Base-by-base conservation (phyloP, 2,113 vertebrate species). In the Chloropsis cyanopogon region DNA sequence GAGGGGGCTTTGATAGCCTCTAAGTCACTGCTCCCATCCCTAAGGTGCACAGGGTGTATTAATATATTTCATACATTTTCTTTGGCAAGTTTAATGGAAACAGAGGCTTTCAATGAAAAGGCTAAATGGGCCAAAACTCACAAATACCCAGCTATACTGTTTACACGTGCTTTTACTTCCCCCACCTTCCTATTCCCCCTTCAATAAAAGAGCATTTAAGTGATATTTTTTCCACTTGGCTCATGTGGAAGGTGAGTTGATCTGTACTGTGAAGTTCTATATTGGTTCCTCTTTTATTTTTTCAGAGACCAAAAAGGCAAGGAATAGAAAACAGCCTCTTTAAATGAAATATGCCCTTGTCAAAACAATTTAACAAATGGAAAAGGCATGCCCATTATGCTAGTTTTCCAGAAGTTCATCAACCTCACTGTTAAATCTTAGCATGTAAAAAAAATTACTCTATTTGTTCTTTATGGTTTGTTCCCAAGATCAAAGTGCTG, bases 371-470 rank as follows among this genome's bases (percentile, higher is more conserved):
- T 95, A 96, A 97, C 94, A 96, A 96, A 97, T 95, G 91, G 89
- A 91, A 95, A 91, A 94, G 57, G 90, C 92, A 88, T 93, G 86
- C 65, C 81, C 77, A 80, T 97, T 96, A 94, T 95, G 69, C 80
- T 85, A 82, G 87, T 95, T 97, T 96, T 97, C 96, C 96, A 97
- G 93, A 96, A 96, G 95, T 97, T 95, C 92, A 93, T 96, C 95
- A 96, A 86, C 96, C 85, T 94, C 90, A 53, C 92, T 94, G 92
- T 71, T 96, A 92, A 96, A 95, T 65, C 68, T 95, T 91, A 95
- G 81, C 86, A 78, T 44, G n/a, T 86, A 93, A 97, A 92, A 97
- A 96, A 93, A 88, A 94, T 94, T 93, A 71, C 44, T 91, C 81
- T 95, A 77, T 95, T 97, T 97, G 82, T 94, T 96, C 95, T 96